A percentile compares a stretch with the other conserved stretches of the same genome.
Conservation (phyloP, 1,140 invertebrate genomes). For the Philaenus spumarius region DNA sequence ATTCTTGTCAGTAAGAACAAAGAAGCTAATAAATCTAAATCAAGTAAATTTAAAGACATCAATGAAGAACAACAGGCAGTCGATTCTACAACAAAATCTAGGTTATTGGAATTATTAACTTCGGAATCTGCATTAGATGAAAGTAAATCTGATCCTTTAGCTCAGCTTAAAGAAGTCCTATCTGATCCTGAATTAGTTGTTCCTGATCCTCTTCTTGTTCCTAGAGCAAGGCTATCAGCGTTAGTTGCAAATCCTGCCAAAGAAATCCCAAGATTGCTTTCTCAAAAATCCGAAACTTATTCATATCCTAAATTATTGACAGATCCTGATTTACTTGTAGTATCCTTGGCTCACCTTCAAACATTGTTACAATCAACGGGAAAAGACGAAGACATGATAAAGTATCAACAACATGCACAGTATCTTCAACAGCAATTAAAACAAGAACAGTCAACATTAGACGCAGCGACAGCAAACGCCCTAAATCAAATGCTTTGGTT, state of each 20-base stretch:
- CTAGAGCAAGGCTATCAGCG: conserved; percentile 60
- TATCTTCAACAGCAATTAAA: conserved; percentile 21
- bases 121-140: conserved; percentile 37
- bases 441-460: conserved; percentile 29
- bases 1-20: conserved; percentile 28
- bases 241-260: conserved; percentile 62
- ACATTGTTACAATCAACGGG: conserved; percentile 48
- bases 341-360: conserved; percentile 67
- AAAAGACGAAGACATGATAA: conserved; percentile 28
- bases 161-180: conserved; percentile 64
- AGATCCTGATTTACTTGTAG: conserved; percentile 70
- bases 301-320: conserved; percentile 60
- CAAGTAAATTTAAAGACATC: conserved; percentile 17
- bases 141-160: conserved; percentile 48
- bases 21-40: not conserved
- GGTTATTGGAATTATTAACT: conserved; percentile 40
- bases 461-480: conserved; percentile 55
- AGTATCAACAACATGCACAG: conserved; percentile 26
- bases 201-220: conserved; percentile 72
- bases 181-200: conserved; percentile 59
- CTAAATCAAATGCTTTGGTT: conserved; percentile 64
- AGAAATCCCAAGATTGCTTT: conserved; percentile 66
- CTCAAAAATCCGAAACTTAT: conserved; percentile 59
- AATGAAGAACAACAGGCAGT: conserved; percentile 21
- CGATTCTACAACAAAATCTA: conserved; percentile 25